Percentiles rank a stretch among this genome's conserved stretches.
Conservation (phyloP, 2,888 invertebrate genomes). For the Ferrisia virgata region DNA sequence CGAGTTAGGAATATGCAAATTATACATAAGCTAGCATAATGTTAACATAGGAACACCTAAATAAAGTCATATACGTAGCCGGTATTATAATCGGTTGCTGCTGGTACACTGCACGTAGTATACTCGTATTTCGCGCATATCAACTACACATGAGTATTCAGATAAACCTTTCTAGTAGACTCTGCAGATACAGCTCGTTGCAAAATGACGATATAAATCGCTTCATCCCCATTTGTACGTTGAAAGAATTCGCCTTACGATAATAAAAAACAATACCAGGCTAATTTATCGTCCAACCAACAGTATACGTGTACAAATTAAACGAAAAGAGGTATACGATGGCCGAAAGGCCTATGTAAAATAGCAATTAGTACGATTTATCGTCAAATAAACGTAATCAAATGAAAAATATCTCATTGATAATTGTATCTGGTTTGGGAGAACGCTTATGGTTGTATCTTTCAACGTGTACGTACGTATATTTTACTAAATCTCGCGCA, state of each 20-base stretch:
- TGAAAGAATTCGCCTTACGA: not conserved
- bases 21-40: not conserved
- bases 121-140: not conserved
- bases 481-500: not conserved
- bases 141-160: too few relatives aligned
- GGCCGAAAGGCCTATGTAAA: not conserved
- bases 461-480: not conserved
- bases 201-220: not conserved
- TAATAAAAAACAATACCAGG: not conserved
- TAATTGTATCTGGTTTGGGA: conserved; percentile 32
- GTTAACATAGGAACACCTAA: too few relatives aligned
- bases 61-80: not conserved
- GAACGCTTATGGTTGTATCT: not conserved
- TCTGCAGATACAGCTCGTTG: not conserved
- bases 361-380: conserved; percentile 41
- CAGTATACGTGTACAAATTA: not conserved
- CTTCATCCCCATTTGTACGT: not conserved
- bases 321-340: not conserved
- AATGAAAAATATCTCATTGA: conserved; percentile 42
- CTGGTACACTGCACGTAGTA: too few relatives aligned
- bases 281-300: not conserved
- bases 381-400: conserved; percentile 37
- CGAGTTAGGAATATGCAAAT: not conserved
- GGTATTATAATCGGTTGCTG: not conserved
- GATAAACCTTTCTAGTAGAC: too few relatives aligned